A percentile compares a stretch with the other conserved stretches of the same genome.
Evolutionary conservation across 2,113 vertebrate species (phyloP).

Genomic region (Casuarius casuarius): DNA sequence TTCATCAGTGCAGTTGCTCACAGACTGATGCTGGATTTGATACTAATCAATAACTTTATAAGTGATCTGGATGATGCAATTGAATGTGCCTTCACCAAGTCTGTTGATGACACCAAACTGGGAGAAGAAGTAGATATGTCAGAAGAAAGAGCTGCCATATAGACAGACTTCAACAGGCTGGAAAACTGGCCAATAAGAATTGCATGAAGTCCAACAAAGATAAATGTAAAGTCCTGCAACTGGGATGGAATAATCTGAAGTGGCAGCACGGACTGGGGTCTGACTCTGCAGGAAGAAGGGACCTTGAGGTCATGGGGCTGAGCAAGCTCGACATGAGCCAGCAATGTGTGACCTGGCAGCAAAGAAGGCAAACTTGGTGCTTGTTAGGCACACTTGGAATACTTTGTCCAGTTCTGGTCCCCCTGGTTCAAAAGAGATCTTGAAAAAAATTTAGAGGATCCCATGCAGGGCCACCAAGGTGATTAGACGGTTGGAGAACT

Average conservation of each 20-base stretch:
- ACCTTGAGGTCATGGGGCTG: background rate
- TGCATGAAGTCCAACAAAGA: background rate
- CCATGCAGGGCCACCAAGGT: background rate
- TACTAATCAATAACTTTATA: background rate
- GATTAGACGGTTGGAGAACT: background rate
- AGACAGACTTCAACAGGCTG: background rate
- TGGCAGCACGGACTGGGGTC: no score
- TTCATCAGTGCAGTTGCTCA: background rate
- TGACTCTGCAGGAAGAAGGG: background rate
- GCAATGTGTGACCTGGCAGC: background rate
- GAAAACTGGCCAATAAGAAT: background rate
- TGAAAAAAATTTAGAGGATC: background rate
- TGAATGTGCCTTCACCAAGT: background rate
- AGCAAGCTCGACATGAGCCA: background rate
- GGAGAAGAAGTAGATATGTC: background rate
- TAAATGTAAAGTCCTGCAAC: background rate
- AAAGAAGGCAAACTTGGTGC: background rate
- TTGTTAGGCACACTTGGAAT: background rate
- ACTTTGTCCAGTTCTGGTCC: background rate
- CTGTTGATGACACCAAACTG: background rate
- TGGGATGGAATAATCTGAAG: background rate
- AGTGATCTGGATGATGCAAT: rapidly evolving
- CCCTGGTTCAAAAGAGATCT: background rate
- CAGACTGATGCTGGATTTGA: background rate
- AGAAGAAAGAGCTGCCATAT: background rate